phyloP scores from a whole-genome alignment of 2,113 vertebrate genomes.

The Perccottus glenii region DNA sequence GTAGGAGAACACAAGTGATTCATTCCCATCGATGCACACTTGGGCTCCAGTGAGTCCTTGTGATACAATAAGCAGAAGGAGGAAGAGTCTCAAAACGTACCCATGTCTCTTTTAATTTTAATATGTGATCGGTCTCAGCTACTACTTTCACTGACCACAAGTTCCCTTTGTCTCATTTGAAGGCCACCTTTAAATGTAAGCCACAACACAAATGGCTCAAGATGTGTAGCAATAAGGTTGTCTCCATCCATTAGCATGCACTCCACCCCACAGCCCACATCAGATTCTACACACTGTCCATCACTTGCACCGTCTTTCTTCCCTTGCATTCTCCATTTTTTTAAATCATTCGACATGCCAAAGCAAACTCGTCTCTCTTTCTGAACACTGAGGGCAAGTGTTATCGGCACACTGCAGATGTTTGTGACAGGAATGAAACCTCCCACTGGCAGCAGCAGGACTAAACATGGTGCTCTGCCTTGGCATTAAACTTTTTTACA shows the following conservation, averaged over 20 bases:
- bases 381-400: constrained; percentile 54
- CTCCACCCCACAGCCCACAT: constrained; percentile 57
- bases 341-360: constrained; percentile 42
- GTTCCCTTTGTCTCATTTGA: constrained; percentile 27
- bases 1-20: constrained; percentile 9
- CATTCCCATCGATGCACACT: not conserved
- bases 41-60: not conserved
- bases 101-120: not conserved
- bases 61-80: no score
- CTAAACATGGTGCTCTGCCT: constrained; percentile 35
- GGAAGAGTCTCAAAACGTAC: no score
- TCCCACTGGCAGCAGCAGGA: constrained; percentile 48
- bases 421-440: constrained; percentile 46
- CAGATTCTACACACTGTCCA: constrained; percentile 49
- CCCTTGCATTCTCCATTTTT: constrained; percentile 35
- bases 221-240: constrained; percentile 26
- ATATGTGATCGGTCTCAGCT: constrained; percentile 23
- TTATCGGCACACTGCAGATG: constrained; percentile 75
- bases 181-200: constrained; percentile 53
- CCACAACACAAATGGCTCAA: constrained; percentile 45
- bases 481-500: constrained; percentile 43
- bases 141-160: not conserved
- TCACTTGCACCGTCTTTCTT: constrained; percentile 42
- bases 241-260: constrained; percentile 47
- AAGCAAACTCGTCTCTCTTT: constrained; percentile 29